Conservation (phyloP, 64 coral and sea anemone genomes). For the Dendronephthya gigantea region DNA sequence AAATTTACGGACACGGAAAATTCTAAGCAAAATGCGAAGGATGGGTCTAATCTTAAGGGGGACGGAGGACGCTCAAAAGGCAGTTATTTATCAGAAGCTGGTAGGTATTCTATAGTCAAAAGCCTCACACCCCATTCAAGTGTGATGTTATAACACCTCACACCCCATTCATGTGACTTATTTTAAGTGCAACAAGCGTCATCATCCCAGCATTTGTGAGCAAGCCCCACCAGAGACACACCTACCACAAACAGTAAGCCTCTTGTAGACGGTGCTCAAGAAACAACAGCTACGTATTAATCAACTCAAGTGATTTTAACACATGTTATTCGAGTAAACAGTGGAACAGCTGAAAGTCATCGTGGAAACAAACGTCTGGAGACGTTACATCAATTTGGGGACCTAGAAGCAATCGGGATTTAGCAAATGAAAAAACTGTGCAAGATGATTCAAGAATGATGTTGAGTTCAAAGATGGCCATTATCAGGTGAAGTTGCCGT, state of each 20-base stretch:
- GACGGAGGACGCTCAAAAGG: background rate
- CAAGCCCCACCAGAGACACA: background rate
- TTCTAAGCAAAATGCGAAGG: constrained; percentile 6
- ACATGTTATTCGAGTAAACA: constrained; percentile 39
- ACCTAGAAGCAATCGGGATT: constrained; percentile 46
- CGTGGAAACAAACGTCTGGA: constrained; percentile 17
- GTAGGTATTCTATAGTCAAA: constrained; percentile 25
- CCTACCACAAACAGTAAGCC: background rate
- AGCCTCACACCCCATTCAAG: constrained; percentile 23
- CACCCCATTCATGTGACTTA: constrained; percentile 16
- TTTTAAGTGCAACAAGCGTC: constrained; percentile 19
- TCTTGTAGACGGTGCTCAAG: background rate
- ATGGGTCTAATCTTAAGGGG: background rate
- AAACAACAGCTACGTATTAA: background rate
- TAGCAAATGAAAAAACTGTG: constrained; percentile 17
- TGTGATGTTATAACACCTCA: constrained; percentile 31
- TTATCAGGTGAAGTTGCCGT: constrained; percentile 42
- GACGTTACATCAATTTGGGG: constrained; percentile 30
- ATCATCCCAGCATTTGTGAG: constrained; percentile 8
- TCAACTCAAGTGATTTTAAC: constrained; percentile 33
- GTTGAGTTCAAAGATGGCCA: constrained; percentile 35
- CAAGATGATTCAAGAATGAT: constrained; percentile 36
- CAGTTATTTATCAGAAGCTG: constrained; percentile 8
- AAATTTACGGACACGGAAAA: constrained; percentile 22
- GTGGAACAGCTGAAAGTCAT: background rate